Evolutionary conservation across 1,140 invertebrate species (phyloP).

Genomic region (Drosophila gunungcola): DNA sequence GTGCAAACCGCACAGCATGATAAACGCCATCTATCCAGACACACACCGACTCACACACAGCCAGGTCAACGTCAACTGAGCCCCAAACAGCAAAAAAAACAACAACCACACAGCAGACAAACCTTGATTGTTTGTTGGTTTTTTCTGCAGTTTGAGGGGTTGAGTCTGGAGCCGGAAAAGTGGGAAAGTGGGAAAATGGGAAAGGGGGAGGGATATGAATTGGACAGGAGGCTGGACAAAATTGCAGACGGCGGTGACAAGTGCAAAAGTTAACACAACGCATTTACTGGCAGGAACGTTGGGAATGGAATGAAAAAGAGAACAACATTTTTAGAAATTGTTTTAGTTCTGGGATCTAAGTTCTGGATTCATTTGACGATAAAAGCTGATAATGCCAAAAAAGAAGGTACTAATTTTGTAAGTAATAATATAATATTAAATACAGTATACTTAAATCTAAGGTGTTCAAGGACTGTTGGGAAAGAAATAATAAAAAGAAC

Average conservation of each 20-base stretch:
- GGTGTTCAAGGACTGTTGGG: too few species aligned
- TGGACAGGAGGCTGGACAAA: constrained; percentile 28
- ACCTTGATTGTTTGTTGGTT: constrained; percentile 65
- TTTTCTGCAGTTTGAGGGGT: constrained; percentile 18
- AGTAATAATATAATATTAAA: too few species aligned
- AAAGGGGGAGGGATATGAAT: neutral
- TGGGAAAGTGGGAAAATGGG: neutral
- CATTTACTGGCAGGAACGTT: neutral
- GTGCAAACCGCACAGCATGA: constrained; percentile 67
- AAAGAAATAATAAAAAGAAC: too few species aligned
- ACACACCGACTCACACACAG: constrained; percentile 30
- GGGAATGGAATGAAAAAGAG: constrained; percentile 1
- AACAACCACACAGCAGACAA: constrained; percentile 65
- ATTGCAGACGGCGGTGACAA: constrained; percentile 51
- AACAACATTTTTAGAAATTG: too few species aligned
- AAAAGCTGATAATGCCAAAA: too few species aligned
- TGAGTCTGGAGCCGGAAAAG: neutral
- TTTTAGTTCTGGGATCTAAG: neutral
- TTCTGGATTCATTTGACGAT: neutral
- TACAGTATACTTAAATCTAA: too few species aligned
- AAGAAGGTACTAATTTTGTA: too few species aligned
- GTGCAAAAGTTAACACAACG: constrained; percentile 58
- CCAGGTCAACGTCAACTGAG: constrained; percentile 49
- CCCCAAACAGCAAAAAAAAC: constrained; percentile 31
- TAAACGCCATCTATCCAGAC: constrained; percentile 65